phyloP scores from a whole-genome alignment of 2,113 vertebrate species.

The Siphamia tubifer region DNA sequence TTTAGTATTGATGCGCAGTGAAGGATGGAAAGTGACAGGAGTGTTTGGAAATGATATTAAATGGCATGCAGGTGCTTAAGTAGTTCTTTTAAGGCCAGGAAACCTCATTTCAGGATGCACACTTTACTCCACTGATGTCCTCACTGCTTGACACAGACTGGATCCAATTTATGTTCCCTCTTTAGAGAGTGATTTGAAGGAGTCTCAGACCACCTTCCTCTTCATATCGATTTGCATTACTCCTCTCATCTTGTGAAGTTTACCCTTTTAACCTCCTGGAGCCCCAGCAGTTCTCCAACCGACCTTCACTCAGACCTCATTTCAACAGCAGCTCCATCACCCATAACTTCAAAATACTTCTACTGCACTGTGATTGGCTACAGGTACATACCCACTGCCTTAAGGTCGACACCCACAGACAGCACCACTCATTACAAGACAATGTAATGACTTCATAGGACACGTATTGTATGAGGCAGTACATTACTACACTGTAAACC shows the following conservation, averaged over 20 bases:
- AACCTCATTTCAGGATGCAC: not conserved
- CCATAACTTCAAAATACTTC: not conserved
- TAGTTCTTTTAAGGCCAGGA: not conserved
- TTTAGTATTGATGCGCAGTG: not conserved
- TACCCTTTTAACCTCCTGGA: conserved; percentile 14
- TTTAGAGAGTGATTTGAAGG: conserved; percentile 4
- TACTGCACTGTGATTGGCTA: no score
- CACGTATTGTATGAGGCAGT: no score
- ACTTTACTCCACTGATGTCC: not conserved
- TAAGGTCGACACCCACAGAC: no score
- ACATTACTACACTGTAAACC: no score
- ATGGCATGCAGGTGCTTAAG: not conserved
- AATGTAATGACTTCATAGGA: no score
- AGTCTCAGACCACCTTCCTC: conserved; percentile 1
- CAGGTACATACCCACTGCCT: no score
- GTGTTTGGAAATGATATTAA: not conserved
- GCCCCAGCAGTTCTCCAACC: not conserved
- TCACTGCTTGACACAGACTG: not conserved
- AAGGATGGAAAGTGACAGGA: not conserved
- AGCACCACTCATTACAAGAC: no score
- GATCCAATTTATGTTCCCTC: conserved; percentile 16
- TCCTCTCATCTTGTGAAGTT: conserved; percentile 6
- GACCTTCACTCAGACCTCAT: not conserved
- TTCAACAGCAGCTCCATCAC: conserved; percentile 1
- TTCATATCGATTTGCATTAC: conserved; percentile 12